Conservation (phyloP, 1,140 invertebrate species). For the Ips nitidus region DNA sequence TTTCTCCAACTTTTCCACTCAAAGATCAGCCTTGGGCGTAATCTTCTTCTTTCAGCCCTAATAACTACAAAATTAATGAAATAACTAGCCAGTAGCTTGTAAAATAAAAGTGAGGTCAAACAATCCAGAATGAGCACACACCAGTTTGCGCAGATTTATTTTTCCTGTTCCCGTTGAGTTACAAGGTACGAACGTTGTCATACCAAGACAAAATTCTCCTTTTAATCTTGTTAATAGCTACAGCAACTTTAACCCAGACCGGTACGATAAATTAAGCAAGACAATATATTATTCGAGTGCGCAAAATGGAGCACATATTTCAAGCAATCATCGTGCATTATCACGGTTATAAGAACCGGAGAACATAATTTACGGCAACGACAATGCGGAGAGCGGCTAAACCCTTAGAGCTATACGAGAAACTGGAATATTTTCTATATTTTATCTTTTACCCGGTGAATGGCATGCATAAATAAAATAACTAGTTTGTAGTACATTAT, state of each 20-base stretch:
- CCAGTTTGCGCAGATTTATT: too few relatives aligned
- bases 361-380: conserved; percentile 12
- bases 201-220: not conserved
- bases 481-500: conserved; percentile 38
- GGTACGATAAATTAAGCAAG: conserved; percentile 6
- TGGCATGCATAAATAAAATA: conserved; percentile 35
- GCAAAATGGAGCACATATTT: conserved; percentile 9
- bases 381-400: conserved; percentile 13
- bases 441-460: conserved; percentile 25
- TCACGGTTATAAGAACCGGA: conserved; percentile 2
- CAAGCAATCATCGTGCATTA: conserved; percentile 13
- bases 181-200: too few relatives aligned
- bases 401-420: conserved; percentile 13
- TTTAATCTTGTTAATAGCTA: conserved; percentile 3
- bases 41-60: too few relatives aligned
- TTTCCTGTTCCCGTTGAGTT: too few relatives aligned
- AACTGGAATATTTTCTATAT: conserved; percentile 28
- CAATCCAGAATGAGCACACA: too few relatives aligned
- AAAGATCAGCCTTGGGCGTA: too few relatives aligned
- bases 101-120: too few relatives aligned
- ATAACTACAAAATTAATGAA: too few relatives aligned
- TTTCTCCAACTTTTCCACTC: too few relatives aligned
- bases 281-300: conserved; percentile 5
- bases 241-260: not conserved
- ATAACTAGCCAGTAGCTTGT: too few relatives aligned